A percentile compares a stretch with the other conserved stretches of the same genome.
Conservation (phyloP, 2,113 vertebrate species). For the Sialia sialis region DNA sequence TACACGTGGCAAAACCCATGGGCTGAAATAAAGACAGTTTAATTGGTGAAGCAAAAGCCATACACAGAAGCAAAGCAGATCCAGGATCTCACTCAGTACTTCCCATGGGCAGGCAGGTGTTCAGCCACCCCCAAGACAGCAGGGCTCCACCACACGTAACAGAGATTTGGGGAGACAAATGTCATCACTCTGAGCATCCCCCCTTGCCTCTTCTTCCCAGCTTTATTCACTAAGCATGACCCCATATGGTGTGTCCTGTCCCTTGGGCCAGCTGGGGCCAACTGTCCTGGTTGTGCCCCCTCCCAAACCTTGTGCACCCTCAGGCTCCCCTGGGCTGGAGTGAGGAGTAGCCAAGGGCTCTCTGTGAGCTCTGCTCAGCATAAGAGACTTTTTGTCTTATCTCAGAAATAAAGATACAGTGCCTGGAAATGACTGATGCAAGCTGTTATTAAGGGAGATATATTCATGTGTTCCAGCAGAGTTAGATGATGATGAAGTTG, state of each 20-base stretch:
- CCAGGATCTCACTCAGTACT: neutral
- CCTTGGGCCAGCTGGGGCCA: neutral
- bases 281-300: neutral
- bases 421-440: neutral
- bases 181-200: too few relatives aligned
- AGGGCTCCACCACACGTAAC: accelerated
- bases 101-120: neutral
- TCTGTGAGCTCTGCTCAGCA: neutral
- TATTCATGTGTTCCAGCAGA: neutral
- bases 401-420: neutral
- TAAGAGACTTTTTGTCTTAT: neutral
- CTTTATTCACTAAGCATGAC: neutral
- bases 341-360: neutral
- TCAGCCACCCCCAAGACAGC: neutral
- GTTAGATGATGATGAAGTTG: neutral
- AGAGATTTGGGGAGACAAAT: neutral
- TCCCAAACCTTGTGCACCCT: neutral
- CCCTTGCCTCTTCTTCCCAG: neutral
- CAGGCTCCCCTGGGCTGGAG: neutral
- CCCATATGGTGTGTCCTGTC: neutral
- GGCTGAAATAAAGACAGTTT: neutral
- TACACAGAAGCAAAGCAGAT: neutral
- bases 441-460: neutral
- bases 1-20: accelerated
- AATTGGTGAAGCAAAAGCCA: neutral